Conservation (phyloP, 2,888 invertebrate species). For the Volucella inanis region DNA sequence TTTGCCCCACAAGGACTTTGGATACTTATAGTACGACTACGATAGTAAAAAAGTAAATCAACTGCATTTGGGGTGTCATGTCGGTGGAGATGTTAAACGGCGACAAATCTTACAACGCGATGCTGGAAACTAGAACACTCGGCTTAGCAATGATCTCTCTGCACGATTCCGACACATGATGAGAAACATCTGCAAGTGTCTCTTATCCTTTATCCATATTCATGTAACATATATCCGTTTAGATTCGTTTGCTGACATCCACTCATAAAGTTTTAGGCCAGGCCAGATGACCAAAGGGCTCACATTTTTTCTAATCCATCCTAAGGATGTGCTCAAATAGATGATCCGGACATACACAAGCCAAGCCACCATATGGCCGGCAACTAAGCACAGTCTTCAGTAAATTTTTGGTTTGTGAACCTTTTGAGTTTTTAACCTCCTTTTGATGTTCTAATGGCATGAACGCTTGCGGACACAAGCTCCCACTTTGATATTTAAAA, state of each 20-base stretch:
- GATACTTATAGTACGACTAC: not conserved
- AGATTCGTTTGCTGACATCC: constrained; percentile 12
- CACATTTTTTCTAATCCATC: constrained; percentile 6
- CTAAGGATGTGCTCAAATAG: too few relatives aligned
- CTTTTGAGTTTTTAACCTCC: too few relatives aligned
- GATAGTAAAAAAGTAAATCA: not conserved
- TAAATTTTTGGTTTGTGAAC: too few relatives aligned
- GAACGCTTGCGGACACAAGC: too few relatives aligned
- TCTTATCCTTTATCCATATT: constrained; percentile 24
- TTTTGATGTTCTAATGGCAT: too few relatives aligned
- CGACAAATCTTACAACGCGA: constrained; percentile 45
- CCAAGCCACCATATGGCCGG: too few relatives aligned
- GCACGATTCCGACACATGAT: constrained; percentile 35
- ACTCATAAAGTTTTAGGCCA: constrained; percentile 33
- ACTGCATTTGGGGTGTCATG: constrained; percentile 37
- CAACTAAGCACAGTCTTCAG: too few relatives aligned
- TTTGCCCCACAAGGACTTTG: constrained; percentile 7
- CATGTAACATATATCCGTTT: constrained; percentile 10
- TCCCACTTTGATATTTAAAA: too few relatives aligned
- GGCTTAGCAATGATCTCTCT: constrained; percentile 59
- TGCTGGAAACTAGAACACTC: constrained; percentile 28
- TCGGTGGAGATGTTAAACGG: constrained; percentile 48
- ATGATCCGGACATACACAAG: too few relatives aligned
- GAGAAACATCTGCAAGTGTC: constrained; percentile 9
- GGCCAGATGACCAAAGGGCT: constrained; percentile 15